phyloP scores from a whole-genome alignment of 2,113 vertebrate species.

The Cisticola juncidis region DNA sequence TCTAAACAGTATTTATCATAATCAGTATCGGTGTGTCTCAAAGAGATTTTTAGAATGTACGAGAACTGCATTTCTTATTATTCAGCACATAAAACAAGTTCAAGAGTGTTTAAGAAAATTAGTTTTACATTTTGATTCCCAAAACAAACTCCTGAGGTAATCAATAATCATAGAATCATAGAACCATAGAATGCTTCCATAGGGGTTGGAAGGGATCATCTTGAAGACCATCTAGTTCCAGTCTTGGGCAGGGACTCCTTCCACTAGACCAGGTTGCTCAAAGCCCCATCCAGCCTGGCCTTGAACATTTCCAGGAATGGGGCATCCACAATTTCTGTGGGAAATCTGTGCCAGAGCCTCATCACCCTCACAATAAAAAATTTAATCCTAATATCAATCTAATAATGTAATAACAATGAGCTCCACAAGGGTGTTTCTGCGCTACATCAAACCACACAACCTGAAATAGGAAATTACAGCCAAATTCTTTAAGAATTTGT shows the following conservation, averaged over 20 bases:
- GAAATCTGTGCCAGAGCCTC: neutral
- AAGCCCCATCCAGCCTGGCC: neutral
- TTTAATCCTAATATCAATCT: neutral
- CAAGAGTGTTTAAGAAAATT: neutral
- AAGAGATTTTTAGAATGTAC: neutral
- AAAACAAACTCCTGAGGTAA: neutral
- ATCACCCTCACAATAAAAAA: neutral
- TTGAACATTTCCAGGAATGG: neutral
- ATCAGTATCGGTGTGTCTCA: neutral
- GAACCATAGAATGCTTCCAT: neutral
- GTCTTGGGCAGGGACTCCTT: neutral
- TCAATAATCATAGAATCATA: neutral
- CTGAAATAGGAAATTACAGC: neutral
- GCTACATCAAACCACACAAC: neutral
- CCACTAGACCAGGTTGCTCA: rapidly evolving
- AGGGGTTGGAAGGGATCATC: neutral
- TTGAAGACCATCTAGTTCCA: neutral
- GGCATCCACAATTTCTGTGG: neutral
- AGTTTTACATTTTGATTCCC: neutral
- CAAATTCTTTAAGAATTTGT: neutral
- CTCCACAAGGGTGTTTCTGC: neutral
- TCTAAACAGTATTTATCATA: neutral
- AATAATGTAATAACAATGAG: neutral
- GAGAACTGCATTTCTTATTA: neutral
- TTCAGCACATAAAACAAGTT: neutral